These are phyloP conservation scores for Drosophila subquinaria DNA, from an alignment of 2,888 invertebrate species.

Conservation along the genomic window DNA sequence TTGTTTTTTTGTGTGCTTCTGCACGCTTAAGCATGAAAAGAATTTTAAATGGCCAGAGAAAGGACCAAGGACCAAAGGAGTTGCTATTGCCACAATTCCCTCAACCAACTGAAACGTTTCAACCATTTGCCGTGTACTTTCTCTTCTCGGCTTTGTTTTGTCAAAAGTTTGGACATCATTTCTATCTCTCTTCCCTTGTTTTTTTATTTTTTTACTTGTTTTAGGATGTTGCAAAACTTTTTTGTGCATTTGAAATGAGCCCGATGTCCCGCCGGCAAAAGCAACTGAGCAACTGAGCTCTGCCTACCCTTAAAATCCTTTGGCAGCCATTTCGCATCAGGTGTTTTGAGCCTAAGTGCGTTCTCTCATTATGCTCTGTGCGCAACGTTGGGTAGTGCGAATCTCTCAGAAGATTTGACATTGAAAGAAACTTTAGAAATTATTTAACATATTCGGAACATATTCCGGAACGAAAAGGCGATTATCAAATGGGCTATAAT, in stretches of 20 bases:
- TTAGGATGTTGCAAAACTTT: constrained; percentile 40
- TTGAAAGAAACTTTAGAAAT: background rate
- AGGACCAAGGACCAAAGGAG: constrained; percentile 41
- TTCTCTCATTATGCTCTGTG: constrained; percentile 53
- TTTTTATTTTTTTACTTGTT: background rate
- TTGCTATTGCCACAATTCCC: constrained; percentile 38
- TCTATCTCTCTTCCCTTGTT: constrained; percentile 11
- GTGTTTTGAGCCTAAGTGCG: constrained; percentile 63
- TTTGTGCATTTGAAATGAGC: constrained; percentile 69
- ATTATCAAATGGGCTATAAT: no score
- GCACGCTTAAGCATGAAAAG: constrained; percentile 79
- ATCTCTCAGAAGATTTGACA: constrained; percentile 11
- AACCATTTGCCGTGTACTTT: constrained; percentile 38
- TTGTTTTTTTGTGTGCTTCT: constrained; percentile 40
- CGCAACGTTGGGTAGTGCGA: background rate
- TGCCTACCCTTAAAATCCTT: constrained; percentile 60
- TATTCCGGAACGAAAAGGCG: no score
- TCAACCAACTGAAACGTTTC: constrained; percentile 35
- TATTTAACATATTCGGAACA: background rate
- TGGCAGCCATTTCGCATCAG: constrained; percentile 63
- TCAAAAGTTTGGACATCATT: constrained; percentile 65
- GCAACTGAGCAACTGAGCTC: constrained; percentile 7
- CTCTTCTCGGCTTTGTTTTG: constrained; percentile 55
- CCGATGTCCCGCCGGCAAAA: constrained; percentile 23
- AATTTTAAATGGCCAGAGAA: constrained; percentile 70